Conservation (phyloP, 2,113 vertebrate genomes). For the Ursus arctos region DNA sequence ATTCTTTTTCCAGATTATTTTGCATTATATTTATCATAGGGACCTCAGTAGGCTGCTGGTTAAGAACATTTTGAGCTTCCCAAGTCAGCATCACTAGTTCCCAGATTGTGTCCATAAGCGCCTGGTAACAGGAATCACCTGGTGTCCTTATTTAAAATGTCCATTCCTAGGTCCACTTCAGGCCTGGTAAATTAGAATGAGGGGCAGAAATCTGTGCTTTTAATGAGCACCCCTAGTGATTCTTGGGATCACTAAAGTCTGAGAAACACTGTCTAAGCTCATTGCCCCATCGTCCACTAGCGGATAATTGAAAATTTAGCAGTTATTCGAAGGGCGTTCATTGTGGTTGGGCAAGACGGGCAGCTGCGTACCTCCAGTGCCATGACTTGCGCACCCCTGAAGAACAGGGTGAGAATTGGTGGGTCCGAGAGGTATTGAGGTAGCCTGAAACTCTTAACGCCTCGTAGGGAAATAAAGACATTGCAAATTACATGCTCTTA, state of each 20-base stretch:
- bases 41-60: not conserved
- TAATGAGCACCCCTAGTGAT: not conserved
- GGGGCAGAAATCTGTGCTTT: not conserved
- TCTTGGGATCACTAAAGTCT: not conserved
- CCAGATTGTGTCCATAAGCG: not conserved
- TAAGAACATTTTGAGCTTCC: slow-evolving; percentile 1
- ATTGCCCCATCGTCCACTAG: not conserved
- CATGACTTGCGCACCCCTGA: not conserved
- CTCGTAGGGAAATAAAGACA: not conserved
- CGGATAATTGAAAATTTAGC: not conserved
- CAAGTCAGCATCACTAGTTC: not conserved
- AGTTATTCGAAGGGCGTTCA: not conserved
- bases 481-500: not conserved
- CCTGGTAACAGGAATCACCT: not conserved
- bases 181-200: not conserved
- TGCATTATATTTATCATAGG: not conserved
- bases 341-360: not conserved
- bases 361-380: not conserved
- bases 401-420: not conserved
- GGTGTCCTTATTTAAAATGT: slow-evolving; percentile 16
- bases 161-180: not conserved
- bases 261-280: not conserved
- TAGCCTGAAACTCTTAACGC: not conserved
- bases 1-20: not conserved
- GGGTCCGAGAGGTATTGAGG: not conserved